These are phyloP conservation scores for Delphinus delphis DNA, from an alignment of 2,113 vertebrate species.

Conservation along the genomic window DNA sequence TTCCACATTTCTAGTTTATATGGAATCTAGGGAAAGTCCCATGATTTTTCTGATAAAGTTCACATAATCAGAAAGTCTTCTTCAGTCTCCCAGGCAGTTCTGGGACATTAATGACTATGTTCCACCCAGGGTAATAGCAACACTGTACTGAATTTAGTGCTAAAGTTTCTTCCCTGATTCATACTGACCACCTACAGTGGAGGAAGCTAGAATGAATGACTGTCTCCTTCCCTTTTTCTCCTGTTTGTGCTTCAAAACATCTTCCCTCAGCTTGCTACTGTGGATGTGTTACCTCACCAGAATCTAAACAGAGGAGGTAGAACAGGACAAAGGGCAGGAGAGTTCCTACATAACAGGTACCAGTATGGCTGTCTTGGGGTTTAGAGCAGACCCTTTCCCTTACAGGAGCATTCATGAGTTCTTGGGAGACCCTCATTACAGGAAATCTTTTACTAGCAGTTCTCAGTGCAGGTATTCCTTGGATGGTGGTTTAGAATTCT, in stretches of 20 bases:
- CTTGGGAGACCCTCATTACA: background rate
- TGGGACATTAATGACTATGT: background rate
- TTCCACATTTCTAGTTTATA: background rate
- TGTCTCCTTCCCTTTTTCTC: background rate
- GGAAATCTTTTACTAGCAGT: background rate
- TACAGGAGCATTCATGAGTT: background rate
- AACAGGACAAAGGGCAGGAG: background rate
- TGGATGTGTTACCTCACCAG: background rate
- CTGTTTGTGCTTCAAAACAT: background rate
- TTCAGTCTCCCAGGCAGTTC: background rate
- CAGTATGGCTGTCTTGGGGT: background rate
- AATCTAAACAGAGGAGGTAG: background rate
- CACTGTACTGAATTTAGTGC: background rate
- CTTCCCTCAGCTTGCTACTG: background rate
- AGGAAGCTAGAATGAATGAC: background rate
- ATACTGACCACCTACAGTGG: background rate
- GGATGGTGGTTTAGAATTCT: background rate
- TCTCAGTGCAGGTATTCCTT: background rate
- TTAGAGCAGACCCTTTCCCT: background rate
- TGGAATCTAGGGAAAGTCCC: background rate
- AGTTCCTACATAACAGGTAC: background rate
- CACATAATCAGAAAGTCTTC: background rate
- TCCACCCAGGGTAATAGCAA: background rate
- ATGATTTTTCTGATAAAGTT: background rate
- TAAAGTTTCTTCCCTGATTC: background rate